Base-by-base conservation (phyloP, 2,888 invertebrate species). In the Scaptomyza tumidula region DNA sequence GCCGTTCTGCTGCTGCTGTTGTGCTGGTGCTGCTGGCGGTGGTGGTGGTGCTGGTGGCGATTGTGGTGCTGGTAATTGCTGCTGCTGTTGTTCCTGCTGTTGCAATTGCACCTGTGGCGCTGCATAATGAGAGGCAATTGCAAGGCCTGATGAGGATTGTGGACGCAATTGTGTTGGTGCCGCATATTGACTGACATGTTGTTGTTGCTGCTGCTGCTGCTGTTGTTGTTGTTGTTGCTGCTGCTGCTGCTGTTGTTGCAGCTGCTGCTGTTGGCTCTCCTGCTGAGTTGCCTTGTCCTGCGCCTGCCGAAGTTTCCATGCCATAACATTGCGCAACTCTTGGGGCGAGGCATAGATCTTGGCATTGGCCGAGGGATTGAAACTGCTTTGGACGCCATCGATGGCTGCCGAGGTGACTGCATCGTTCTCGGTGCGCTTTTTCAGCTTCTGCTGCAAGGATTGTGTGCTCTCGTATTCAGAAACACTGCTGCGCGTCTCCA, bases 321-420 rank as follows among this genome's bases (percentile, higher is more conserved):
- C 91, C 78, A 95, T 96, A 41, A 96, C 95, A 50, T 94, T 94
- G 90, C 95, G 96, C 88, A 96, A 94, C 91, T 97, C 97, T 88
- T 96, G 95, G 14, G 98, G 98, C 59, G 97, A 96, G 33, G 98
- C 98, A 92, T 97, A 98, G 68, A 98, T 93, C 91, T 96, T 96
- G 55, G 97, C 96, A 92, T 94, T 96, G 74, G 96, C 95, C 65
- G 96, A 95, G 9, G 98, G 98, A 83, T 97, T 95, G 93, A 98
- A 98, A 88, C 97, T 97, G 56, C 97, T 98, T 92, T 96, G 95
- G 55, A 96, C 94, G 58, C 93, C 91, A 55, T 91, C 90, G 55
- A 90, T 88, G 69, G 90, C 88, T 1, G 89, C 90, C 49, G 90
- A 80, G 41, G 90, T 90, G 43, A 89, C 89, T 6, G 86, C 90